Evolutionary conservation across 30 jellyfish, hydroid and myxozoan species (phyloP).

Genomic region (Turritopsis dohrnii): DNA sequence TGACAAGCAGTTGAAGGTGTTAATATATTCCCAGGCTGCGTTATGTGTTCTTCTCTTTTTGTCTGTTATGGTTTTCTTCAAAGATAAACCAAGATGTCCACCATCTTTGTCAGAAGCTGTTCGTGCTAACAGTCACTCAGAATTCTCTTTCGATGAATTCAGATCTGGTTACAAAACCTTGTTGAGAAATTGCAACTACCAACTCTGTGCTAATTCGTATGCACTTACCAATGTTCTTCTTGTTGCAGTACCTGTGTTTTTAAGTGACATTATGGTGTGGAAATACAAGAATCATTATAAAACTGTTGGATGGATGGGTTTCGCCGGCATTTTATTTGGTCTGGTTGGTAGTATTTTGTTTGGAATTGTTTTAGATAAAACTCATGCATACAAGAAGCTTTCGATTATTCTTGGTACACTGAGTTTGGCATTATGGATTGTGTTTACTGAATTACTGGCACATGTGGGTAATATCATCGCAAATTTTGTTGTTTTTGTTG

Average conservation of each 20-base stretch:
- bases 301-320: constrained; percentile 35
- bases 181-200: constrained; percentile 5
- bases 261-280: constrained; percentile 24
- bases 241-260: constrained; percentile 20
- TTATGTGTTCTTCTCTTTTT: constrained; percentile 11
- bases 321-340: constrained; percentile 22
- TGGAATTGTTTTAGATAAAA: constrained; percentile 32
- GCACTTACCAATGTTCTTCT: constrained; percentile 20
- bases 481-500: constrained; percentile 7
- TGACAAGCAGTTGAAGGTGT: not conserved
- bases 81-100: constrained; percentile 21
- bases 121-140: not conserved
- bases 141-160: constrained; percentile 7
- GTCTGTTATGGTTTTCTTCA: constrained; percentile 11
- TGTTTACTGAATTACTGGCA: constrained; percentile 13
- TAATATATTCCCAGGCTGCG: constrained; percentile 30
- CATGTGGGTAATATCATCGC: not conserved
- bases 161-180: not conserved
- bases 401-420: not conserved
- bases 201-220: constrained; percentile 26
- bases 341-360: constrained; percentile 23
- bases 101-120: constrained; percentile 29
- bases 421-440: constrained; percentile 23
- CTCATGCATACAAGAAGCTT: constrained; percentile 25
- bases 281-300: constrained; percentile 13